Conservation (phyloP, 2,888 invertebrate species). For the Helleia helle region DNA sequence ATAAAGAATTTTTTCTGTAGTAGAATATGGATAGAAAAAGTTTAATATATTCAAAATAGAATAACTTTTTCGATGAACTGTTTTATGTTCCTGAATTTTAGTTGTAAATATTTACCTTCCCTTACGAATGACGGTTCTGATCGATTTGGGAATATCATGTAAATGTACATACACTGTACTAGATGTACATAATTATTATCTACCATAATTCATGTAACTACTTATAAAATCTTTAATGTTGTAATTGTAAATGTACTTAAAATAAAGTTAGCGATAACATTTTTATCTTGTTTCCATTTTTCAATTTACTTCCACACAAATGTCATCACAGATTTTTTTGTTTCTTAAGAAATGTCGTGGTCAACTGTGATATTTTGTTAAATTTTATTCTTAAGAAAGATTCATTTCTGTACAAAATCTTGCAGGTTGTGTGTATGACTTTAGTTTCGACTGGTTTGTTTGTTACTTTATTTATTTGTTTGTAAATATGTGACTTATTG, state of each 20-base stretch:
- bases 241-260: constrained; percentile 70
- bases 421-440: constrained; percentile 32
- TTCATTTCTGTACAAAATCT: constrained; percentile 42
- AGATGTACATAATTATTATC: constrained; percentile 22
- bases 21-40: constrained; percentile 46
- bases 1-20: constrained; percentile 34
- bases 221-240: constrained; percentile 56
- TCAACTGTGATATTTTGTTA: constrained; percentile 74
- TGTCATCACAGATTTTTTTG: constrained; percentile 27
- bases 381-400: constrained; percentile 63
- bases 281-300: constrained; percentile 24
- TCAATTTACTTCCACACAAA: constrained; percentile 24
- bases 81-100: constrained; percentile 69
- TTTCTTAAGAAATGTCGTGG: constrained; percentile 62
- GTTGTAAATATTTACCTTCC: constrained; percentile 46
- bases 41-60: constrained; percentile 64
- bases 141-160: constrained; percentile 6
- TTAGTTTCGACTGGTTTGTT: constrained; percentile 40
- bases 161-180: constrained; percentile 6
- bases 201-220: constrained; percentile 51
- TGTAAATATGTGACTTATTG: constrained; percentile 48
- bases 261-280: constrained; percentile 43
- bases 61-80: constrained; percentile 59
- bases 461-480: constrained; percentile 69
- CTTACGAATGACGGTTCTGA: constrained; percentile 17